phyloP scores from a whole-genome alignment of 1,140 invertebrate species.

The Brachionus asplanchnoidis region DNA sequence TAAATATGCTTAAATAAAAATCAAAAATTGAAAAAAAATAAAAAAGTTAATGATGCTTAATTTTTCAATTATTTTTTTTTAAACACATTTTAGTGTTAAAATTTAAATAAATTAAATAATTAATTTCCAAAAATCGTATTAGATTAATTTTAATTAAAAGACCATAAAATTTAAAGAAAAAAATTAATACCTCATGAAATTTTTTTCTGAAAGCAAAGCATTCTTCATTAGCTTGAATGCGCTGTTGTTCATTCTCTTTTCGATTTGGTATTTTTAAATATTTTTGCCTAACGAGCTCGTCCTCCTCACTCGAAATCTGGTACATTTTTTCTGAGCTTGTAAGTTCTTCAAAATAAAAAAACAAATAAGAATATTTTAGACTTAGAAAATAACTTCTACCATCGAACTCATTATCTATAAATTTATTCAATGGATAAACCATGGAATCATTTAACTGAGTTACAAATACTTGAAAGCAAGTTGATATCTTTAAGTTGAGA shows the following conservation, averaged over 20 bases:
- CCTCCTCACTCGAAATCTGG: slow-evolving; percentile 2
- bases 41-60: no score
- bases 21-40: no score
- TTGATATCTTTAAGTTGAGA: not conserved
- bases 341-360: not conserved
- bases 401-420: slow-evolving; percentile 20
- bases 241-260: slow-evolving; percentile 26
- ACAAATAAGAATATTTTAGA: not conserved
- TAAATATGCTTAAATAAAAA: no score
- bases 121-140: no score
- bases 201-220: slow-evolving; percentile 10
- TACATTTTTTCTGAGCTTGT: not conserved
- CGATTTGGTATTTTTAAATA: not conserved
- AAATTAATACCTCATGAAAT: slow-evolving; percentile 16
- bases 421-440: slow-evolving; percentile 22
- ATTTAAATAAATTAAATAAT: no score
- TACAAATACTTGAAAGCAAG: slow-evolving; percentile 22
- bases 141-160: no score
- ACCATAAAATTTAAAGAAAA: not conserved
- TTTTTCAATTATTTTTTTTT: no score
- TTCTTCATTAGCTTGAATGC: slow-evolving; percentile 5
- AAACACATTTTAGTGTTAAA: no score
- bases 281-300: not conserved
- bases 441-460: not conserved
- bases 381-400: not conserved